Percentiles rank a stretch among this genome's conserved stretches.
Evolutionary conservation across 1,140 invertebrate species (phyloP).

Genomic region (Orchestia grillus): DNA sequence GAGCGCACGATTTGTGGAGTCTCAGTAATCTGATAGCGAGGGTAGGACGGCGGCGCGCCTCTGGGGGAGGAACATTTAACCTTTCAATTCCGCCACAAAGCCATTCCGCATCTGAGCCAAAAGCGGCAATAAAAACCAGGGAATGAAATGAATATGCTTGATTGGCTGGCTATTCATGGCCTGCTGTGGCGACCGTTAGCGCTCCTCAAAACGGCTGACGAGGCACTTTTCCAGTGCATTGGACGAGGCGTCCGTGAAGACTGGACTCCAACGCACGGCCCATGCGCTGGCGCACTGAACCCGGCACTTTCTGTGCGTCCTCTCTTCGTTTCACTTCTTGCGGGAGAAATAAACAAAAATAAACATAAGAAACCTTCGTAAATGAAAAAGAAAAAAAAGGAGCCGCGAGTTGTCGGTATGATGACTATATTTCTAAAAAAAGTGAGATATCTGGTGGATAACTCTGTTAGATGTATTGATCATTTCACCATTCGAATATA

Average conservation of each 20-base stretch:
- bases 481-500: no score
- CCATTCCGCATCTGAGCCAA: not conserved
- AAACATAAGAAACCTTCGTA: no score
- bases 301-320: no score
- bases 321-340: no score
- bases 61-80: not conserved
- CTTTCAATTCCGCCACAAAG: not conserved
- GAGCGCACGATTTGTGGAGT: not conserved
- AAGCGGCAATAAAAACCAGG: not conserved
- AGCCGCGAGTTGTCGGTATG: not conserved
- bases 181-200: not conserved
- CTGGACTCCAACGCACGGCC: not conserved
- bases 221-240: not conserved
- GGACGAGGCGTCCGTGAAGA: not conserved
- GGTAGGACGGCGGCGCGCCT: no score
- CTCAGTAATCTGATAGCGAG: not conserved
- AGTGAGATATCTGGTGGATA: no score
- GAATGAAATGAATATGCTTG: conserved; percentile 1
- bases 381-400: no score
- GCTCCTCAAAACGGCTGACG: not conserved
- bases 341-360: no score
- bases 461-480: no score
- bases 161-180: not conserved
- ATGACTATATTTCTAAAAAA: no score
- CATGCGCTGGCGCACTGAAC: not conserved